Conservation (phyloP, 1,140 invertebrate species). For the Brachionus rubens region DNA sequence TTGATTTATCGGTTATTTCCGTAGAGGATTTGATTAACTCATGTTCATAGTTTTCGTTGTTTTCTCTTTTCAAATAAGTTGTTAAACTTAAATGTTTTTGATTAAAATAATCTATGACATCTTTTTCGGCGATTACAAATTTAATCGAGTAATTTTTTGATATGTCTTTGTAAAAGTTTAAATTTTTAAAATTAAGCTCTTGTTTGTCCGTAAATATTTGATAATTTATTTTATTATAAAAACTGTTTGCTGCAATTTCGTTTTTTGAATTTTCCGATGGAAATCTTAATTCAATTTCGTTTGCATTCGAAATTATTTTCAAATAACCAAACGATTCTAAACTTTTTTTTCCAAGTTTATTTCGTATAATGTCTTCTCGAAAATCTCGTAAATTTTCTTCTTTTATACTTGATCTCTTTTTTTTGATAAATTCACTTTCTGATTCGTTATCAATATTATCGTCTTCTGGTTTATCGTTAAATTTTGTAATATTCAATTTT, state of each 20-base stretch:
- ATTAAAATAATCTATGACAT: constrained; percentile 2
- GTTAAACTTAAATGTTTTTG: background rate
- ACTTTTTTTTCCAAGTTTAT: background rate
- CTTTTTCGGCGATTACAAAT: background rate
- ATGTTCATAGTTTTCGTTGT: background rate
- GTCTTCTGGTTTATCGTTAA: background rate
- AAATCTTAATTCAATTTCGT: constrained; percentile 11
- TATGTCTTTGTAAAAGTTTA: background rate
- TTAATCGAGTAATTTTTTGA: background rate
- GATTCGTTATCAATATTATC: background rate
- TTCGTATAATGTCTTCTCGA: background rate
- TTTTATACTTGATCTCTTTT: too few species aligned
- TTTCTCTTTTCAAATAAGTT: background rate
- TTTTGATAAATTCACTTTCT: too few species aligned
- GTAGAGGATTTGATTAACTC: too few species aligned
- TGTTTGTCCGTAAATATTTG: constrained; percentile 12
- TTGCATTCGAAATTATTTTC: constrained; percentile 4
- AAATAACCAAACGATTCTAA: background rate
- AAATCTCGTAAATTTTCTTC: too few species aligned
- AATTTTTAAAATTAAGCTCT: background rate
- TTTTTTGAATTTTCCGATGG: background rate
- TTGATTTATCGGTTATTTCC: too few species aligned
- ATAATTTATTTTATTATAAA: constrained; percentile 17
- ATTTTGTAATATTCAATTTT: background rate
- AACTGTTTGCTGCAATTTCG: background rate